Evolutionary conservation across 2,113 vertebrate species (phyloP), one percentile per base, ranked within the genome.

Genomic region (Bostrychus sinensis): DNA sequence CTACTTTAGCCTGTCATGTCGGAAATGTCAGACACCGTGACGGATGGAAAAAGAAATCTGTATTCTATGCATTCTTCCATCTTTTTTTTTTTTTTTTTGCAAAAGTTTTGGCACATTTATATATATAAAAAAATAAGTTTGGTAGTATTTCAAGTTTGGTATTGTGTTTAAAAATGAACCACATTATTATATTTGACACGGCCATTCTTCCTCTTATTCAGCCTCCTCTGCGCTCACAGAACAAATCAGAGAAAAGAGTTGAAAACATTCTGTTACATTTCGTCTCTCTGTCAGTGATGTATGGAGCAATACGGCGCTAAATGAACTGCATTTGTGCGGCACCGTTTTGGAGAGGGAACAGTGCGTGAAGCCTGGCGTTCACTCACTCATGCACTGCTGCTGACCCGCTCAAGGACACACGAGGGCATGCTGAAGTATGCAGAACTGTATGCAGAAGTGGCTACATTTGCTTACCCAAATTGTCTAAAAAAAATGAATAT

Each of bases 1-100:
- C 16, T 7, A 30, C 9, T 75, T 72, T 48, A 66, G 43, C 51
- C 64, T 36, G 62, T 60, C 57, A 1, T 59, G 66, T 64, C 46
- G 70, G 45, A 48, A 30, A 72, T 53, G 59, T 70, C 58, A 64
- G 42, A 42, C 3, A 39, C 56, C 34, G 41, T n/a, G 23, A 54
- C 38, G 55, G 36, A 50, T 22, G 13, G 37, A n/a, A 22, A 65
- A 23, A 3, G 70, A 0, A 63, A 25, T 75, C 36, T 39, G 34
- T 20, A 50, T 66, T 56, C 16, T 20, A 39, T 20, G 22, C 10
- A 3, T 13, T 41, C 17, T n/a, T 34, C 43, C 45, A 28, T 16
- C 11, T 19, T 38, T 13, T 34, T n/a, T 8, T n/a, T 32, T 32
- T 32, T 7, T 7, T 4, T 1, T 1, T 23, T 28, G 48, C 14